phyloP scores from a whole-genome alignment of 2,113 vertebrate genomes.

The Gnathonemus echidnorhynchus region DNA sequence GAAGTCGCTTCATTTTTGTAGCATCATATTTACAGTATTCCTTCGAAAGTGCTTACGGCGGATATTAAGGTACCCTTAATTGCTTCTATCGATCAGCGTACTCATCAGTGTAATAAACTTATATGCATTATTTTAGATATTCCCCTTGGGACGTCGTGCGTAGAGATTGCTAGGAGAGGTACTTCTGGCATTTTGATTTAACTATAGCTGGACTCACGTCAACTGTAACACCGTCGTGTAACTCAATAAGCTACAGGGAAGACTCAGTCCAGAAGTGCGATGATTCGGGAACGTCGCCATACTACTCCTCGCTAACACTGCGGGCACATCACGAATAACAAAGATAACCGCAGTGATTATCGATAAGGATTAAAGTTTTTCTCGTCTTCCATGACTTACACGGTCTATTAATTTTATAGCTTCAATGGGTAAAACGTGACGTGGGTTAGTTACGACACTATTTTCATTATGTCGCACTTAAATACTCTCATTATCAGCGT shows the following conservation, averaged over 20 bases:
- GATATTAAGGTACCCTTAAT: background rate
- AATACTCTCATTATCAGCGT: background rate
- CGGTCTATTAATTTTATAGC: background rate
- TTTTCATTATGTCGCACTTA: background rate
- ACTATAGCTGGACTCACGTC: background rate
- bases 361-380: background rate
- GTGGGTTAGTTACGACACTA: background rate
- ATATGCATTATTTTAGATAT: background rate
- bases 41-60: background rate
- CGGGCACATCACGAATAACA: background rate
- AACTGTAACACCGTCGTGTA: background rate
- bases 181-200: background rate
- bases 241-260: background rate
- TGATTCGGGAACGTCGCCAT: background rate
- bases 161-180: background rate
- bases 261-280: background rate
- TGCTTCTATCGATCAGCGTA: background rate
- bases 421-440: background rate
- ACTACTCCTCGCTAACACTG: background rate
- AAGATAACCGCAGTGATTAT: background rate
- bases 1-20: background rate
- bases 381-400: background rate
- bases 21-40: background rate
- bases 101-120: background rate
- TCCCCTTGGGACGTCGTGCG: background rate